Conservation (phyloP, 2,888 invertebrate genomes). For the Phortica magna region DNA sequence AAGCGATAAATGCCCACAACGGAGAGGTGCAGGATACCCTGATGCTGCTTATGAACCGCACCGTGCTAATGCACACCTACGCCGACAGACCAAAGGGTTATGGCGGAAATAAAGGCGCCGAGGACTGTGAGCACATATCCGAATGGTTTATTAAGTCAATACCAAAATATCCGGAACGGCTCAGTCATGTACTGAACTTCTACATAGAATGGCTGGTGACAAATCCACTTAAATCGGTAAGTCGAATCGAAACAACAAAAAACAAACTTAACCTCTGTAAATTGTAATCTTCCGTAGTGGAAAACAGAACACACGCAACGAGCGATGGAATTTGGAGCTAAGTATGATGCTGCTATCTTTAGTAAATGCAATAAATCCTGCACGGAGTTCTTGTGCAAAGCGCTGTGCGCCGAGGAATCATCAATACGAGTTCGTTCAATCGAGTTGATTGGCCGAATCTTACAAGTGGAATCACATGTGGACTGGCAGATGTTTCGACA, state of each 20-base stretch:
- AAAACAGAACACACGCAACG: slow-evolving; percentile 69
- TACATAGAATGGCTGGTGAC: slow-evolving; percentile 74
- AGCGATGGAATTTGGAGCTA: slow-evolving; percentile 75
- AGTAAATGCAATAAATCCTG: slow-evolving; percentile 76
- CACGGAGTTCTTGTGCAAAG: slow-evolving; percentile 67
- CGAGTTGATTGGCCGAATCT: slow-evolving; percentile 71
- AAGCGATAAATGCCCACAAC: slow-evolving; percentile 75
- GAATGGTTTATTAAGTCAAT: slow-evolving; percentile 76
- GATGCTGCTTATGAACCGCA: slow-evolving; percentile 73
- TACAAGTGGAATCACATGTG: slow-evolving; percentile 72
- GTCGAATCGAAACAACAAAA: background rate
- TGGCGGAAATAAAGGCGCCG: slow-evolving; percentile 30
- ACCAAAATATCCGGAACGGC: slow-evolving; percentile 72
- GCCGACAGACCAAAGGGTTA: slow-evolving; percentile 59
- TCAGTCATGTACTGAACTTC: slow-evolving; percentile 66
- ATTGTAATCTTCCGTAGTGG: slow-evolving; percentile 59
- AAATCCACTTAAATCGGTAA: slow-evolving; percentile 70
- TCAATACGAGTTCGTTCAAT: slow-evolving; percentile 71
- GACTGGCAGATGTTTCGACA: slow-evolving; percentile 76
- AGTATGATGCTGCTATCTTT: slow-evolving; percentile 76
- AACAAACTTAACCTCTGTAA: background rate
- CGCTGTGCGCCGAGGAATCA: slow-evolving; percentile 72
- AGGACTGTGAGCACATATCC: slow-evolving; percentile 73
- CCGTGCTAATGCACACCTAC: slow-evolving; percentile 71
- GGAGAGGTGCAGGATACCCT: slow-evolving; percentile 75